Conservation (phyloP, 1,140 invertebrate genomes). For the Nephotettix cincticeps region DNA sequence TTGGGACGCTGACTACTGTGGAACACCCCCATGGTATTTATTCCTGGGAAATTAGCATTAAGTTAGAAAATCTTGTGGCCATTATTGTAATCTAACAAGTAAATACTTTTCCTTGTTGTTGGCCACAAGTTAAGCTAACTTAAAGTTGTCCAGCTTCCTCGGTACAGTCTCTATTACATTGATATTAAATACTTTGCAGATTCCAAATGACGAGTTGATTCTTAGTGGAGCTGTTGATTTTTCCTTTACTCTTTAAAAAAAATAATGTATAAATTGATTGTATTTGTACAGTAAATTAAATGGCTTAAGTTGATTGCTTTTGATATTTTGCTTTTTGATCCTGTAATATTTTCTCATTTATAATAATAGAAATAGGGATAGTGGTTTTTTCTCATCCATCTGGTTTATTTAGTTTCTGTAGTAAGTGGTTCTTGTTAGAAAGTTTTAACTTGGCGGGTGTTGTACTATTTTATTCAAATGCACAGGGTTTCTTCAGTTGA, state of each 20-base stretch:
- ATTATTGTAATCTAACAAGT: neutral
- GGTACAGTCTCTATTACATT: too few species aligned
- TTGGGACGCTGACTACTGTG: conserved; percentile 34
- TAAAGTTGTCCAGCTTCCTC: conserved; percentile 13
- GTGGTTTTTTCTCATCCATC: neutral
- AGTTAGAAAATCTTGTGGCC: conserved; percentile 23
- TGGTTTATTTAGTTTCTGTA: neutral
- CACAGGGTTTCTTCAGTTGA: conserved; percentile 13
- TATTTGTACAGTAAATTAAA: conserved; percentile 18
- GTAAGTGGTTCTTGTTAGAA: neutral
- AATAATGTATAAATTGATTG: neutral
- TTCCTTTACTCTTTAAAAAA: neutral
- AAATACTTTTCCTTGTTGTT: conserved; percentile 16
- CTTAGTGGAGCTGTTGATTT: conserved; percentile 6
- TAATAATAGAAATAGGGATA: neutral
- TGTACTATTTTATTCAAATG: neutral
- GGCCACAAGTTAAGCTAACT: conserved; percentile 25
- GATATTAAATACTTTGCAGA: neutral
- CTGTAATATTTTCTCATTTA: neutral
- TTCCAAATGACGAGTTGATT: conserved; percentile 12
- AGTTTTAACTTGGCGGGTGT: neutral
- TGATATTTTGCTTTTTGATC: conserved; percentile 18
- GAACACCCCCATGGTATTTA: conserved; percentile 45
- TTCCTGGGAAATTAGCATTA: conserved; percentile 40
- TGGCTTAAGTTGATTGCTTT: neutral